Evolutionary conservation across 2,113 vertebrate species (phyloP), one percentile per base, ranked within the genome.

Genomic region (Scomber scombrus): DNA sequence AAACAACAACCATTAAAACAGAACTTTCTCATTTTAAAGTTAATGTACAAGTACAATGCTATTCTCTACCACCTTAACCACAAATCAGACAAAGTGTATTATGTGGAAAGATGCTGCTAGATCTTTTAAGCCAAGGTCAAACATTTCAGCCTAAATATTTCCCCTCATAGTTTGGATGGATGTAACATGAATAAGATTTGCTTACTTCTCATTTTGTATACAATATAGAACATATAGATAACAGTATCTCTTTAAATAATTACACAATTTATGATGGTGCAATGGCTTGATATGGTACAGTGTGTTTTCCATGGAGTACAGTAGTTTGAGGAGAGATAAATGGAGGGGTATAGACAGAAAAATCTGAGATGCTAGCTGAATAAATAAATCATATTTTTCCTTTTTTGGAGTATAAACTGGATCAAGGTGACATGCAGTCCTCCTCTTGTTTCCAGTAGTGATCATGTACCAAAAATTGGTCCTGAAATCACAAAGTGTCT

Each of bases 31-130:
- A 55, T 76, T 78, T 81, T 87, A 76, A 87, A 78, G 76, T 91
- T 80, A 86, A 92, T 91, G 80, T 91, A 94, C 92, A 92, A 62
- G 77, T 90, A 91, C 85, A 87, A 83, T 90, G 89, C 91, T 92
- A 93, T 88, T 88, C 57, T 86, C 91, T 90, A 92, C 90, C 85
- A 92, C 90, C 85, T 92, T 81, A 72, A 89, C 88, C 92, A 92
- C 91, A 85, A 87, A 89, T 81, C 89, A 87, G 86, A 92, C 84
- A 78, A 56, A 78, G 80, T 91, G 85, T 71, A 79, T 84, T 67
- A 72, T 84, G 88, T 89, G 86, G 85, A 86, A 86, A 87, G 89
- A 90, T 90, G 89, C 69, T 55, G 75, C 75, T 81, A 72, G 84
- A 72, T 84, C 74, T 71, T 76, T 47, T 61, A 77, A 71, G 73